Conservation (phyloP, 37 sponge, comb jelly and placozoan species). For the Tethya wilhelma region DNA sequence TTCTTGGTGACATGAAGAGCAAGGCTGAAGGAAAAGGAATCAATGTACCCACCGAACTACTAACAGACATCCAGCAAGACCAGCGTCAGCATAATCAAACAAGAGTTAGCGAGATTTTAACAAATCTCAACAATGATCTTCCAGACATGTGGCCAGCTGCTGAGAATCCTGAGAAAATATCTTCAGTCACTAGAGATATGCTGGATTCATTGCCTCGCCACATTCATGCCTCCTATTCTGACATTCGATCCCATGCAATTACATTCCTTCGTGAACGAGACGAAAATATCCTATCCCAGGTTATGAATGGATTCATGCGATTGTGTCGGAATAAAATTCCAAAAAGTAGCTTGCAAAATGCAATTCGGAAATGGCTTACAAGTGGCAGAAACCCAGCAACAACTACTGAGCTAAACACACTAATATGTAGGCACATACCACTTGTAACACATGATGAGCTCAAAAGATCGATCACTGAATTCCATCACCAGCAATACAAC, state of each 20-base stretch:
- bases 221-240: conserved; percentile 5
- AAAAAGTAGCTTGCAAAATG: background rate
- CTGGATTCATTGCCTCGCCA: background rate
- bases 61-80: conserved; percentile 3
- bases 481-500: background rate
- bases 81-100: background rate
- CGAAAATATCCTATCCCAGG: background rate
- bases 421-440: background rate
- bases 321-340: background rate
- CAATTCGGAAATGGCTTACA: conserved; percentile 1
- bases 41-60: background rate
- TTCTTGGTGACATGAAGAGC: conserved; percentile 13
- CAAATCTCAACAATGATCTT: background rate
- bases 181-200: background rate
- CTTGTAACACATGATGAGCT: conserved; percentile 23
- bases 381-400: background rate
- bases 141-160: conserved; percentile 32
- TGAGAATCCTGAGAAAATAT: background rate
- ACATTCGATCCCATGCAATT: background rate
- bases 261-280: background rate
- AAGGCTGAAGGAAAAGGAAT: conserved; percentile 14
- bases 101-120: background rate
- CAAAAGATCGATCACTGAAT: background rate
- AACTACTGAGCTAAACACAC: background rate
- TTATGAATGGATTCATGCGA: background rate